phyloP scores from a whole-genome alignment of 2,797 vertebrate genomes.

The Lateolabrax maculatus region DNA sequence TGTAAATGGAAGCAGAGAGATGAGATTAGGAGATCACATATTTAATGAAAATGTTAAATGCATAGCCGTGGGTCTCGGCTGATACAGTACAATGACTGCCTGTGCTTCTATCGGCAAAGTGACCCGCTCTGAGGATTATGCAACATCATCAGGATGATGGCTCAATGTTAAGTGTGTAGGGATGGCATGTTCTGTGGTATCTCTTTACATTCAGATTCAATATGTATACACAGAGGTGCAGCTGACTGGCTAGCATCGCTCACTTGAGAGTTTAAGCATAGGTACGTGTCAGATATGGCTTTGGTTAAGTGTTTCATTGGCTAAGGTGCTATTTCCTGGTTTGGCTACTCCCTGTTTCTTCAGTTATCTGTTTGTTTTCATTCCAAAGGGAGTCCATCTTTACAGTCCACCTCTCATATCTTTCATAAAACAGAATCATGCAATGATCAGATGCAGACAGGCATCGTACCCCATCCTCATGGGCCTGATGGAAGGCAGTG shows the following conservation, averaged over 20 bases:
- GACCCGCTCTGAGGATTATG: constrained; percentile 74
- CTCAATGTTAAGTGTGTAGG: constrained; percentile 54
- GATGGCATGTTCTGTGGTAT: constrained; percentile 53
- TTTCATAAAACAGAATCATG: constrained; percentile 33
- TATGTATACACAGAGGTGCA: constrained; percentile 12
- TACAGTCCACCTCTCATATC: not conserved
- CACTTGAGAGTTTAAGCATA: constrained; percentile 11
- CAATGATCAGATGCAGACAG: constrained; percentile 66
- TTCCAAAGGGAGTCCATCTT: constrained; percentile 14
- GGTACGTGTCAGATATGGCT: not conserved
- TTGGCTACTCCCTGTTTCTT: not conserved
- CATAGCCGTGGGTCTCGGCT: constrained; percentile 13
- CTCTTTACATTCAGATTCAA: constrained; percentile 48
- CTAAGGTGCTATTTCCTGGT: constrained; percentile 6
- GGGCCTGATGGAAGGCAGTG: constrained; percentile 53
- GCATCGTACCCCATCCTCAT: constrained; percentile 63
- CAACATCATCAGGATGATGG: constrained; percentile 76
- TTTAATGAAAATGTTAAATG: constrained; percentile 63
- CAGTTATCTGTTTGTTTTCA: not conserved
- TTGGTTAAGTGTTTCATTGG: not conserved
- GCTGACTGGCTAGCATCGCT: not conserved
- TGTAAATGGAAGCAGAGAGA: constrained; percentile 32
- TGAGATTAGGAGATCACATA: constrained; percentile 53
- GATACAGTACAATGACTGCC: constrained; percentile 40
- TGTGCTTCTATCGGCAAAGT: constrained; percentile 70